These are phyloP conservation scores for Drosophila burlai DNA, from an alignment of 1,140 invertebrate genomes.

Conservation along the genomic window DNA sequence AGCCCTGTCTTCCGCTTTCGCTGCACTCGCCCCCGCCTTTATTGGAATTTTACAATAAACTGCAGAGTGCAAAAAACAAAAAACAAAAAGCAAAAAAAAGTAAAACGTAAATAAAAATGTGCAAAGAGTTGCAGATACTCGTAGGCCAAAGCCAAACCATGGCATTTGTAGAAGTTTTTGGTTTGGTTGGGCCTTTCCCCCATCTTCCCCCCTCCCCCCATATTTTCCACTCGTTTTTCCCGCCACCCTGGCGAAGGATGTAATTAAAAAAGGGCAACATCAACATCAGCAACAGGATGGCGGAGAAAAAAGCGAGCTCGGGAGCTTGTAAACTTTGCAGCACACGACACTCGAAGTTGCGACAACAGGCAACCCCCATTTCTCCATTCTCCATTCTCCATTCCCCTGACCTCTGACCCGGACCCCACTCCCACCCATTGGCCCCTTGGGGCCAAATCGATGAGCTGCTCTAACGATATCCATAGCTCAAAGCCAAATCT, in stretches of 20 bases:
- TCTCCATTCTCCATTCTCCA: not conserved
- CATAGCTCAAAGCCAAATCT: conserved; percentile 82
- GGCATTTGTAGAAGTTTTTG: conserved; percentile 71
- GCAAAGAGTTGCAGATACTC: conserved; percentile 30
- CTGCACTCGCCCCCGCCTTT: conserved; percentile 49
- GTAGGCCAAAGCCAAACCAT: conserved; percentile 73
- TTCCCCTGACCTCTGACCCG: not conserved
- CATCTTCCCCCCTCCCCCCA: not conserved
- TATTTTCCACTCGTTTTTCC: conserved; percentile 3
- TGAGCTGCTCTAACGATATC: conserved; percentile 75
- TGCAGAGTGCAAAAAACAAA: conserved; percentile 24
- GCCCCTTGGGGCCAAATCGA: conserved; percentile 60
- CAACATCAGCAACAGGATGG: conserved; percentile 51
- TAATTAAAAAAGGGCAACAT: conserved; percentile 76
- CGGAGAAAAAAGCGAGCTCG: conserved; percentile 3
- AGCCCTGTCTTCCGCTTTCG: not conserved
- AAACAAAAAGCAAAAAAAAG: not conserved
- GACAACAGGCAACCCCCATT: conserved; percentile 14
- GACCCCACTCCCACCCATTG: not conserved
- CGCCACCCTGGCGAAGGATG: conserved; percentile 50
- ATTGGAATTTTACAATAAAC: conserved; percentile 82
- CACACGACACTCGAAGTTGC: conserved; percentile 50
- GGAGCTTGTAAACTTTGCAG: conserved; percentile 51
- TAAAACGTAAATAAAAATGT: conserved; percentile 9
- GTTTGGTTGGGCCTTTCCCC: conserved; percentile 41